These are phyloP conservation scores for Parasteatoda lunata DNA, from an alignment of 2,888 invertebrate species.

Conservation along the genomic window DNA sequence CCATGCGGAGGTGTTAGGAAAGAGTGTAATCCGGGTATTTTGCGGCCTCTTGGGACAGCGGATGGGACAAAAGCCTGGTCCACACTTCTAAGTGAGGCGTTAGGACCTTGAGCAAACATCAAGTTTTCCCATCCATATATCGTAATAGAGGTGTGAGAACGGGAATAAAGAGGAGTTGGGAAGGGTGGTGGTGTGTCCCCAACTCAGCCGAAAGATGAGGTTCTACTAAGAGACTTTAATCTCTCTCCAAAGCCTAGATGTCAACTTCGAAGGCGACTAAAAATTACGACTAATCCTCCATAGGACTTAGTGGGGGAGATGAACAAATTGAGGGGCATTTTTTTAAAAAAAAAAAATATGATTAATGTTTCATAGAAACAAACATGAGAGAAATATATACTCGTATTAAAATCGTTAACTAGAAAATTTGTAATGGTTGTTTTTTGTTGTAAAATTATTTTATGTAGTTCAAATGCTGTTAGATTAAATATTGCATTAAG, in stretches of 20 bases:
- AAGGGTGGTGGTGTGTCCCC: background rate
- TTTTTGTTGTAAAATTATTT: no score
- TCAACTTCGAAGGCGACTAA: slow-evolving; percentile 60
- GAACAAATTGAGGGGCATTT: background rate
- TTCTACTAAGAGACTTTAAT: slow-evolving; percentile 64
- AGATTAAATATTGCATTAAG: no score
- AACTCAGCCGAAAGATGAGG: slow-evolving; percentile 50
- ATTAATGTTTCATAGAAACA: no score
- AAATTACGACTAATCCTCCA: slow-evolving; percentile 62
- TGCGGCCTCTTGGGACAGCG: slow-evolving; percentile 40
- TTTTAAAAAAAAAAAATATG: background rate
- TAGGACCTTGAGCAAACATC: slow-evolving; percentile 62
- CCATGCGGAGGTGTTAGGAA: slow-evolving; percentile 33
- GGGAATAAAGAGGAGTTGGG: background rate
- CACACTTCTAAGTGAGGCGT: slow-evolving; percentile 41
- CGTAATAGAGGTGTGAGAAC: slow-evolving; percentile 40
- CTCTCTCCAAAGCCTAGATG: slow-evolving; percentile 59
- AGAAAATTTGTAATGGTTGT: no score
- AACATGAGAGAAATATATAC: no score
- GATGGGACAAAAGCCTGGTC: slow-evolving; percentile 34
- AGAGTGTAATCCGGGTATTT: slow-evolving; percentile 61
- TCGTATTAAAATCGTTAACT: no score
- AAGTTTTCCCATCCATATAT: slow-evolving; percentile 59
- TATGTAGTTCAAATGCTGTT: no score
- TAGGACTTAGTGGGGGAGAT: slow-evolving; percentile 3